Conservation (phyloP, 1,140 invertebrate species). For the Camponotus floridanus region DNA sequence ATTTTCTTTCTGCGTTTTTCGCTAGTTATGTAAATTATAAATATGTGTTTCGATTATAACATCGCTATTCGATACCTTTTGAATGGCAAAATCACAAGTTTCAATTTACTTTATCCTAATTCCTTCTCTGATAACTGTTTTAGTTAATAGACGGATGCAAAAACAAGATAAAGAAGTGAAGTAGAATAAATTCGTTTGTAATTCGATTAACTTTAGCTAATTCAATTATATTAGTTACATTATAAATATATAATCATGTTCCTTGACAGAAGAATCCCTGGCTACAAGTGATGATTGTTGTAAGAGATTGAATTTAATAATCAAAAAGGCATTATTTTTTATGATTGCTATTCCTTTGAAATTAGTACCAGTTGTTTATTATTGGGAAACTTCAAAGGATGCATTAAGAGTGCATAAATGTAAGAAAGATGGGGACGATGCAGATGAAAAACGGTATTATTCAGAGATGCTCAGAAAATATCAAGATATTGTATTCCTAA, state of each 20-base stretch:
- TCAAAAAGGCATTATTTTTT: constrained; percentile 61
- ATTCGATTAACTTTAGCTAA: neutral
- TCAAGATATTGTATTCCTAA: constrained; percentile 93
- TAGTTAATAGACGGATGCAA: constrained; percentile 86
- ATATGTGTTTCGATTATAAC: constrained; percentile 86
- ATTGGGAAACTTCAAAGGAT: constrained; percentile 87
- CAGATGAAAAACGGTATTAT: constrained; percentile 89
- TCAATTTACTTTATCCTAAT: constrained; percentile 85
- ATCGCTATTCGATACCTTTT: constrained; percentile 84
- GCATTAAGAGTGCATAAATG: constrained; percentile 86
- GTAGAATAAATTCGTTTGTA: neutral
- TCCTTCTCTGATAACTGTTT: constrained; percentile 86
- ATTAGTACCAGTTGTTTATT: constrained; percentile 86
- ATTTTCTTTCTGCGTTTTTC: constrained; percentile 84
- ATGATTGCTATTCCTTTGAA: constrained; percentile 82
- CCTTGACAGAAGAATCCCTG: constrained; percentile 48
- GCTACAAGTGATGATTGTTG: neutral
- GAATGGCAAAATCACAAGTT: constrained; percentile 81
- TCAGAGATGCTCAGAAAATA: constrained; percentile 93
- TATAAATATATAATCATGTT: neutral
- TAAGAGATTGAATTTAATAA: constrained; percentile 17
- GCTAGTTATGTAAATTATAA: constrained; percentile 85
- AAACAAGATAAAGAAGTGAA: constrained; percentile 82
- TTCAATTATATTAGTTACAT: neutral
- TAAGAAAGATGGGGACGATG: constrained; percentile 82